A percentile compares a stretch with the other conserved stretches of the same genome.
phyloP scores from a whole-genome alignment of 2,797 vertebrate species.

The Hydrophis major region DNA sequence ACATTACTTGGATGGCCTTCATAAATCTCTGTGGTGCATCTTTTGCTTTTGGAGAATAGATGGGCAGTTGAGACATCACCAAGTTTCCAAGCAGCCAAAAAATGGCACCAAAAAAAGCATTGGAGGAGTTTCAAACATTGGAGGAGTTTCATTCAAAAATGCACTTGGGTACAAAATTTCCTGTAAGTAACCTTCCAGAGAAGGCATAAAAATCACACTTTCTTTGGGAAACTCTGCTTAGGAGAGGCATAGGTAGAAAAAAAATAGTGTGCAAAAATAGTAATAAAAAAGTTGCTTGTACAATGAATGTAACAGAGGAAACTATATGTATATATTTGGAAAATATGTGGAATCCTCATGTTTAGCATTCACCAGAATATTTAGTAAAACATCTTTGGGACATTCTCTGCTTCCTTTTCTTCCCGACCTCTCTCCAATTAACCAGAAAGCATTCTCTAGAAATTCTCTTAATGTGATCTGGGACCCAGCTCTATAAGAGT shows the following conservation, averaged over 20 bases:
- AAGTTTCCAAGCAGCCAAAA: neutral
- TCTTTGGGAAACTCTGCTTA: neutral
- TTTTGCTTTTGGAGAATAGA: neutral
- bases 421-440: neutral
- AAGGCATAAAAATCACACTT: neutral
- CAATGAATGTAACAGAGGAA: neutral
- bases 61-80: neutral
- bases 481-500: neutral
- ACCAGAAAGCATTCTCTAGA: neutral
- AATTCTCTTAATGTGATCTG: neutral
- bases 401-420: neutral
- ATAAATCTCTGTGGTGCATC: neutral
- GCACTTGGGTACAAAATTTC: neutral
- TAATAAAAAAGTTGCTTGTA: neutral
- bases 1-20: neutral
- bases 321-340: neutral
- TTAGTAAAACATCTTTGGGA: neutral
- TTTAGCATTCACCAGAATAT: neutral
- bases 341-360: neutral
- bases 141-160: neutral
- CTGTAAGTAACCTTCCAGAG: neutral
- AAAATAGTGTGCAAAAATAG: neutral
- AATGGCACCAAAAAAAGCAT: neutral
- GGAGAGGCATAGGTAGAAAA: neutral
- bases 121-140: neutral